Evolutionary conservation across 2,797 vertebrate species (phyloP), one percentile per base, ranked within the genome.

Genomic region (Spondyliosoma cantharus): DNA sequence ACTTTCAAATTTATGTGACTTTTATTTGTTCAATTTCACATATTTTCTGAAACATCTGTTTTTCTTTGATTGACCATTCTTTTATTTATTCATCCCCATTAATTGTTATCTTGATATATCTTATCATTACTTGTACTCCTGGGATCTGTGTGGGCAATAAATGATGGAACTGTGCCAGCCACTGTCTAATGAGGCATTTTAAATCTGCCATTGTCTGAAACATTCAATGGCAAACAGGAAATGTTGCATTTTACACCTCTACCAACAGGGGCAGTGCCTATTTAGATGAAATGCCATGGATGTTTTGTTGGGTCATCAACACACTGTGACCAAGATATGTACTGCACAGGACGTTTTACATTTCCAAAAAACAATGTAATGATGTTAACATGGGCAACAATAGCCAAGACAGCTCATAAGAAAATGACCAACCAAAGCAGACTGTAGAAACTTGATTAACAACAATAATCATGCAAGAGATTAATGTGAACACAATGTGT

Each of bases 361-460:
- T 2, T 53, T 57, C 22, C 2, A 29, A 68, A 25, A 17, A 65
- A 64, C 2, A 0, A 16, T 14, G 7, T 27, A 17, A 67, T n/a
- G n/a, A n/a, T n/a, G 45, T 78, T 45, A 63, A 29, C 32, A 29
- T 61, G 43, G 65, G 56, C 45, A 60, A 61, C 48, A 64, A 53
- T 9, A 68, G 62, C 20, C 53, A 74, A 6, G 6, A 58, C 14
- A 52, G 43, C 25, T 62, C 37, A 49, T 20, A 14, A 25, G 25
- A 73, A 54, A 48, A 27, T 3, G 19, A n/a, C 22, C 43, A 54
- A 65, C 7, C 16, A 42, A 58, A 72, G 16, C n/a, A 46, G 48
- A 42, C 20, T 62, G 43, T 42, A 69, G 49, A 49, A 71, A 53
- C 48, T 12, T 45, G 53, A 71, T 64, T 54, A 57, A 50, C 24